Conservation (phyloP, 2,888 invertebrate species). For the Temnothorax rugatulus region DNA sequence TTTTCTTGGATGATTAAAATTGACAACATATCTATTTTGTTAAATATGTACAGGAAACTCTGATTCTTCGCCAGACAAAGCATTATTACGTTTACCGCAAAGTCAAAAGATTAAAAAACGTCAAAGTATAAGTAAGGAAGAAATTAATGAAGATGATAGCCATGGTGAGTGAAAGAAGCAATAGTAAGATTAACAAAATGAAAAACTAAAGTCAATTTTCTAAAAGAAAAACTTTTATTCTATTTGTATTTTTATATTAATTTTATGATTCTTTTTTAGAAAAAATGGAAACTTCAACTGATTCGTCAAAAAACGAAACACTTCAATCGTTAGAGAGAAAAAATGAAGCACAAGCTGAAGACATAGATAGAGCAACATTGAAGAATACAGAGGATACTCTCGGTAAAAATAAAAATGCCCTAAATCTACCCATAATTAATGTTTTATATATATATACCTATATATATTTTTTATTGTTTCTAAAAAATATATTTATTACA, state of each 20-base stretch:
- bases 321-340: neutral
- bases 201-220: neutral
- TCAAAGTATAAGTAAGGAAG: neutral
- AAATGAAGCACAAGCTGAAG: neutral
- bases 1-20: neutral
- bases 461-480: neutral
- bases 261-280: neutral
- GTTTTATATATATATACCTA: neutral
- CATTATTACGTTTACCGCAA: neutral
- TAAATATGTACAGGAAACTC: neutral
- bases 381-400: neutral
- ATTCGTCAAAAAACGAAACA: neutral
- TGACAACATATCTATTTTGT: slow-evolving; percentile 12
- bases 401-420: neutral
- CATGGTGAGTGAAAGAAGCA: slow-evolving; percentile 22
- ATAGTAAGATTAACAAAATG: neutral
- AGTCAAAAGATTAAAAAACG: neutral
- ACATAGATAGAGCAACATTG: neutral
- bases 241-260: neutral
- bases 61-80: neutral
- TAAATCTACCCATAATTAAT: neutral
- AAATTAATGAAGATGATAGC: neutral
- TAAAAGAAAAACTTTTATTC: neutral
- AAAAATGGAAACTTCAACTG: neutral
- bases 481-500: neutral